Evolutionary conservation across 2,113 vertebrate species (phyloP).

Genomic region (Esox niger): DNA sequence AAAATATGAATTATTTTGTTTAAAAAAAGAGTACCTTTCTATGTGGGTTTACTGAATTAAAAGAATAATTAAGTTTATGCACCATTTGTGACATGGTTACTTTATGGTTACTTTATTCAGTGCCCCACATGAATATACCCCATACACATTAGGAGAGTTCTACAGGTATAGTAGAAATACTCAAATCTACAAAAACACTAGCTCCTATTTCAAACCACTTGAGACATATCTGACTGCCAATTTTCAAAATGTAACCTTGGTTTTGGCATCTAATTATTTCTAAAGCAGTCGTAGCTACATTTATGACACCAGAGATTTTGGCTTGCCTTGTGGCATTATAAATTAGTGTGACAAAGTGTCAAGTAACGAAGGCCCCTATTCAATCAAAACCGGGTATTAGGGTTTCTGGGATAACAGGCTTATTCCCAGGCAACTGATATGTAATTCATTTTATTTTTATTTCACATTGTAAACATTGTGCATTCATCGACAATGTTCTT

Average conservation of each 20-base stretch:
- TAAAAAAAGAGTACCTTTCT: neutral
- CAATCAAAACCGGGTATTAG: neutral
- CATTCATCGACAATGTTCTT: no score
- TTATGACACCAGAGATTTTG: slow-evolving; percentile 46
- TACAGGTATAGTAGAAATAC: slow-evolving; percentile 8
- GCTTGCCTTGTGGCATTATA: slow-evolving; percentile 46
- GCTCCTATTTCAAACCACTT: slow-evolving; percentile 58
- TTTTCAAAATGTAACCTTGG: slow-evolving; percentile 35
- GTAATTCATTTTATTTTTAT: no score
- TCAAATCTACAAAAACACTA: slow-evolving; percentile 31
- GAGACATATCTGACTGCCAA: slow-evolving; percentile 38
- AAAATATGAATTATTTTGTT: neutral
- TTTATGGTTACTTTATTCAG: slow-evolving; percentile 9
- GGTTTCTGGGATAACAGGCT: neutral
- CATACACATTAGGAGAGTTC: neutral
- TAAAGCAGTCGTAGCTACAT: slow-evolving; percentile 36
- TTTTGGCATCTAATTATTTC: slow-evolving; percentile 59
- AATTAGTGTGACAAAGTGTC: slow-evolving; percentile 44
- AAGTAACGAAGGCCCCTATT: slow-evolving; percentile 19
- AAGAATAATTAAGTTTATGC: slow-evolving; percentile 25
- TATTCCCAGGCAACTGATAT: neutral
- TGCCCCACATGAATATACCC: slow-evolving; percentile 28
- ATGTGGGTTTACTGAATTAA: slow-evolving; percentile 16
- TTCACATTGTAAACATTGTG: no score
- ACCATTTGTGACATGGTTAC: slow-evolving; percentile 8